Percentiles rank a stretch among this genome's conserved stretches.
phyloP scores from a whole-genome alignment of 2,113 vertebrate genomes.

The Amblyopsis rosae region DNA sequence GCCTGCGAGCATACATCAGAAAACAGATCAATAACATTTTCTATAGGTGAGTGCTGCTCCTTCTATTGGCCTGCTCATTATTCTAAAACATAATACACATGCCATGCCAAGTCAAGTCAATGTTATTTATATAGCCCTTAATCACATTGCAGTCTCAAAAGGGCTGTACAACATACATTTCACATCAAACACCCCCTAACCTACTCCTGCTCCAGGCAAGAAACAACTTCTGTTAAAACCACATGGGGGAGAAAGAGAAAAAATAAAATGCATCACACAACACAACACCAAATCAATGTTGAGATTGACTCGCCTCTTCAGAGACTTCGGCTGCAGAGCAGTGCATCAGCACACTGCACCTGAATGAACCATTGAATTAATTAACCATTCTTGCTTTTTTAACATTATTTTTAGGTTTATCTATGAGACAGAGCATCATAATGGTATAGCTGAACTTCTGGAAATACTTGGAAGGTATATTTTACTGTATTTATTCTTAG shows the following conservation, averaged over 20 bases:
- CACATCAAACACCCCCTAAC: too few relatives aligned
- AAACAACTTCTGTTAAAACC: too few relatives aligned
- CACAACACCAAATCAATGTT: neutral
- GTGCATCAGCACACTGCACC: neutral
- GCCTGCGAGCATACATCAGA: constrained; percentile 94
- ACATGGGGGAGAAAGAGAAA: too few relatives aligned
- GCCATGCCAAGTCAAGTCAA: neutral
- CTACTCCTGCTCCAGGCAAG: too few relatives aligned
- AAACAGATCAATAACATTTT: constrained; percentile 99
- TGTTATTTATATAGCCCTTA: too few relatives aligned
- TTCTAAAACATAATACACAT: neutral
- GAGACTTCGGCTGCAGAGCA: neutral
- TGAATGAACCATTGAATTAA: too few relatives aligned
- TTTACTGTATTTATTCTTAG: neutral
- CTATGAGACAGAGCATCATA: constrained; percentile 99
- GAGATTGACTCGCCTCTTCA: neutral
- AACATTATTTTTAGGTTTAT: constrained; percentile 86
- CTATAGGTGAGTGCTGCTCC: constrained; percentile 87
- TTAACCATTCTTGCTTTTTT: neutral
- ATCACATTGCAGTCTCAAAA: too few relatives aligned
- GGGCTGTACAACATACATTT: too few relatives aligned
- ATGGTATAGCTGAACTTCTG: constrained; percentile 97
- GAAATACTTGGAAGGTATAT: constrained; percentile 96
- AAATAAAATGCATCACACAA: neutral
- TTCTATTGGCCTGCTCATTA: neutral